Percentiles rank a stretch among this genome's conserved stretches.
These are phyloP conservation scores for Platycercus adscitus DNA, from an alignment of 2,113 vertebrate genomes.

Conservation along the genomic window DNA sequence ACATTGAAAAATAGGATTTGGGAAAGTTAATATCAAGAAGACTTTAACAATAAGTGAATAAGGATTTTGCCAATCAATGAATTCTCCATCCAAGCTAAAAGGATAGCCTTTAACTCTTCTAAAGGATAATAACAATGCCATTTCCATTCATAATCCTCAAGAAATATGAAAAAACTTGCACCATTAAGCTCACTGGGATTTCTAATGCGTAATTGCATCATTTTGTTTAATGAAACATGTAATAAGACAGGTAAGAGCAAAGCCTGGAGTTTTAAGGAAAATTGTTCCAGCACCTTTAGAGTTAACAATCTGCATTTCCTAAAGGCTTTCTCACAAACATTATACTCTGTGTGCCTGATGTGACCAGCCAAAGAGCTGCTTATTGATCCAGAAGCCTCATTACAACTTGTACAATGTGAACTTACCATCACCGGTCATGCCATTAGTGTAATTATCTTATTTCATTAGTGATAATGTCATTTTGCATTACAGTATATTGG, in stretches of 20 bases:
- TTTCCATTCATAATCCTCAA: not conserved
- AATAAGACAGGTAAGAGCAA: not conserved
- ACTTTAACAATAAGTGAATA: not conserved
- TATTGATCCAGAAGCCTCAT: conserved; percentile 71
- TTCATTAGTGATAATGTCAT: conserved; percentile 68
- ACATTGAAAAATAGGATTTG: not conserved
- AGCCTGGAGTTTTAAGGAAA: not conserved
- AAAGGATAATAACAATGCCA: not conserved
- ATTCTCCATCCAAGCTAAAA: not conserved
- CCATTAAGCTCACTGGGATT: not conserved
- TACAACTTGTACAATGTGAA: conserved; percentile 69
- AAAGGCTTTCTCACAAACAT: not conserved
- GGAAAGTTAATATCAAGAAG: not conserved
- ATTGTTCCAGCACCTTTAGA: not conserved
- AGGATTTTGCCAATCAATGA: not conserved
- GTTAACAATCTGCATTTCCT: conserved; percentile 40
- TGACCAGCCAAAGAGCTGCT: conserved; percentile 52
- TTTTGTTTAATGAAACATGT: not conserved
- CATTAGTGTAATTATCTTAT: conserved; percentile 75
- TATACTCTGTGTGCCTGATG: not conserved
- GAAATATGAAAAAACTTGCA: not conserved
- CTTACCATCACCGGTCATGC: conserved; percentile 59
- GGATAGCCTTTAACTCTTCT: not conserved
- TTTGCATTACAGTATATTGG: conserved; percentile 63
- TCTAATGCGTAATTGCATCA: not conserved